phyloP scores from a whole-genome alignment of 1,140 invertebrate species.

The Magallana ariakensis region DNA sequence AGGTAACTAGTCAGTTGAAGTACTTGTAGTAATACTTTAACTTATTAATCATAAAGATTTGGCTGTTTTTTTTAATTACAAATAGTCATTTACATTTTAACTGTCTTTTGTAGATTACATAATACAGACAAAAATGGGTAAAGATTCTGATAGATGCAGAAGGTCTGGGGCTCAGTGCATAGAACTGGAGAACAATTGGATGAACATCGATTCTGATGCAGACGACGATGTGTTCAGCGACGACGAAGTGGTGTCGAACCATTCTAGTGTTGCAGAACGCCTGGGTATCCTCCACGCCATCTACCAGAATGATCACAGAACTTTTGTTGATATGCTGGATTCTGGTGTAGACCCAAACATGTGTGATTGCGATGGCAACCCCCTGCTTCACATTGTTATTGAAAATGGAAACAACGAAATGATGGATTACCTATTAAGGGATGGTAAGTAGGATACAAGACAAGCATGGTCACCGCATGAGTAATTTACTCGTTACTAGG shows the following conservation, averaged over 20 bases:
- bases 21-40: no score
- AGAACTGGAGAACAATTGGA: not conserved
- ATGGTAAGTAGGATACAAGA: not conserved
- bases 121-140: not conserved
- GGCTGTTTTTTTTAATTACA: no score
- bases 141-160: constrained; percentile 9
- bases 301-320: not conserved
- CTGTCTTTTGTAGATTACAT: not conserved
- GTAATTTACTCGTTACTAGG: no score
- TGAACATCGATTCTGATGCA: not conserved
- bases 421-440: not conserved
- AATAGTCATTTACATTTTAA: no score
- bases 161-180: not conserved
- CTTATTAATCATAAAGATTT: not conserved
- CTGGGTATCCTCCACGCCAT: not conserved
- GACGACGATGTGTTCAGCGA: constrained; percentile 11
- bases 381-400: constrained; percentile 13
- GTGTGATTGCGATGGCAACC: constrained; percentile 12
- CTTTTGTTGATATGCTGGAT: not conserved
- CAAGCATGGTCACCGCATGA: no score
- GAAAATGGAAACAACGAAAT: constrained; percentile 29
- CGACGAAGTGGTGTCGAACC: constrained; percentile 1
- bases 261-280: constrained; percentile 1
- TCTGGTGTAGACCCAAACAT: constrained; percentile 16
- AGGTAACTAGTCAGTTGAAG: not conserved